Conservation (phyloP, 2,888 invertebrate species). For the Selenia dentaria region DNA sequence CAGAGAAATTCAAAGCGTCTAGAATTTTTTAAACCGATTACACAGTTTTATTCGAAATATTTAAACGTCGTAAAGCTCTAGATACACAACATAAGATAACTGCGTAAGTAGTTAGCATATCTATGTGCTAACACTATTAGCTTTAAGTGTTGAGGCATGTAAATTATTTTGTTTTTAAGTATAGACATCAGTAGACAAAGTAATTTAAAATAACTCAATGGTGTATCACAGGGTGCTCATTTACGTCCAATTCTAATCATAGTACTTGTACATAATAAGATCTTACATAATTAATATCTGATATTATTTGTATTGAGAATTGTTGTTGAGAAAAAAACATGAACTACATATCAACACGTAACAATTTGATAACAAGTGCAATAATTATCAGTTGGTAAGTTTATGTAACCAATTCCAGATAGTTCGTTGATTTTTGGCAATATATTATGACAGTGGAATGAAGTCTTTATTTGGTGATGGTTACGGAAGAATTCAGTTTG, state of each 20-base stretch:
- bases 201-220: slow-evolving; percentile 1
- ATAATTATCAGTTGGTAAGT: slow-evolving; percentile 41
- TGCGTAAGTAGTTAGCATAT: slow-evolving; percentile 3
- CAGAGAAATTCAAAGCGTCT: too few species aligned
- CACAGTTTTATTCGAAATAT: neutral
- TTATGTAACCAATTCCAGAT: slow-evolving; percentile 37
- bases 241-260: neutral
- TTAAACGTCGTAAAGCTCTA: slow-evolving; percentile 4
- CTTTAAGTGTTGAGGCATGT: neutral
- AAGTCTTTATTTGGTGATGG: slow-evolving; percentile 12
- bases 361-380: slow-evolving; percentile 42
- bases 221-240: neutral
- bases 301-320: too few species aligned
- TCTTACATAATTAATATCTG: too few species aligned
- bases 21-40: too few species aligned
- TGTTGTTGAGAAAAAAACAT: too few species aligned
- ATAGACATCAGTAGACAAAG: neutral
- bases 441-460: slow-evolving; percentile 26
- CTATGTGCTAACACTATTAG: slow-evolving; percentile 4
- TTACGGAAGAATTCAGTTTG: slow-evolving; percentile 9
- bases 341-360: too few species aligned
- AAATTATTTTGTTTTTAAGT: slow-evolving; percentile 1
- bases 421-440: slow-evolving; percentile 32
- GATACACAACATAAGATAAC: neutral
- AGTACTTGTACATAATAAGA: too few species aligned